Conservation (phyloP, 2,113 vertebrate species). For the Toxostoma redivivum region DNA sequence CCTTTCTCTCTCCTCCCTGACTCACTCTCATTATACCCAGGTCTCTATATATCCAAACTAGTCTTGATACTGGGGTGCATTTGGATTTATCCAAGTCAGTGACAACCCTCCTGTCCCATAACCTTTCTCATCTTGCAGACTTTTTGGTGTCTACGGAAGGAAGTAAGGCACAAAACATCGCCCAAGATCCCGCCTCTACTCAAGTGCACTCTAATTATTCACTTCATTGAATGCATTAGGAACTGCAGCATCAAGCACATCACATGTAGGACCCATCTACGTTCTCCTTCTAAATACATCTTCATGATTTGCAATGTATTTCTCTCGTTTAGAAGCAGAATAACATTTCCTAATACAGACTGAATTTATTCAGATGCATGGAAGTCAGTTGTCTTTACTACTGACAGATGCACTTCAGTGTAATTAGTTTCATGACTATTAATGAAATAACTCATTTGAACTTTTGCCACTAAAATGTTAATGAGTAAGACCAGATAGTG, state of each 20-base stretch:
- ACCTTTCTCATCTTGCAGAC: not conserved
- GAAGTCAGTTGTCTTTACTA: slow-evolving; percentile 14
- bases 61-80: not conserved
- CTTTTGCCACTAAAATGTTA: slow-evolving; percentile 67
- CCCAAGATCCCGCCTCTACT: not conserved
- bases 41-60: not conserved
- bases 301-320: slow-evolving; percentile 23
- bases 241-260: not conserved
- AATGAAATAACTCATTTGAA: slow-evolving; percentile 67
- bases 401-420: slow-evolving; percentile 18
- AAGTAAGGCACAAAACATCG: not conserved
- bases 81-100: not conserved
- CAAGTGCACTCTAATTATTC: not conserved
- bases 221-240: not conserved
- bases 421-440: slow-evolving; percentile 68
- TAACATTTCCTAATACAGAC: not conserved
- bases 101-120: not conserved
- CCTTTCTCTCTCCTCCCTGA: not conserved
- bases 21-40: not conserved
- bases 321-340: slow-evolving; percentile 21
- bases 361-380: slow-evolving; percentile 48
- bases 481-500: slow-evolving; percentile 35
- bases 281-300: not conserved
- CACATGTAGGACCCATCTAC: not conserved
- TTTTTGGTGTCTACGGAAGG: not conserved